Evolutionary conservation across 2,113 vertebrate species (phyloP), one percentile per base, ranked within the genome.

Genomic region (Donacobius atricapilla): DNA sequence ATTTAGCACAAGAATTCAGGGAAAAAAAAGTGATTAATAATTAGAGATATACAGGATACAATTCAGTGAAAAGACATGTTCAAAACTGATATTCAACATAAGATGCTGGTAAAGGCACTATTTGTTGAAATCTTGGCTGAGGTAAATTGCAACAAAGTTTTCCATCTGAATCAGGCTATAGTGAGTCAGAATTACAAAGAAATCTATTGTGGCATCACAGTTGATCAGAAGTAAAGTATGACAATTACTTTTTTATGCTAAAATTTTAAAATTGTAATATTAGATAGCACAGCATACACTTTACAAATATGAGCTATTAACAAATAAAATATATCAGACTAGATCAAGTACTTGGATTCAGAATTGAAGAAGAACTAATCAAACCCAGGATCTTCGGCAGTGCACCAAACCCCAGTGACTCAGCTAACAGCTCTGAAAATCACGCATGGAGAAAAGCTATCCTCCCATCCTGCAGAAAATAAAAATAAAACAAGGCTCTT

Each of bases 391-490:
- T 68, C 64, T 84, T 45, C 1, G 2, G 66, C 87, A 60, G 47
- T 42, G 37, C 50, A 76, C 53, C 79, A 87, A 89, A 20, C 45
- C 39, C 33, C 42, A 45, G 63, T 93, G 84, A 91, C 82, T 94
- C 94, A 97, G 90, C 47, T 47, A 90, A 45, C 39, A 76, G 57
- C 58, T 87, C 60, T 54, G 39, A 82, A 86, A 94, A 93, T 53
- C 51, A 65, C 13, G 24, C 21, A 23, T 13, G 22, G 23, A 71
- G 57, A 87, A 92, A 93, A 72, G 42, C 39, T 60, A 27, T 8
- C 10, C n/a, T 58, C 16, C 24, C 25, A 51, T 5, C 13, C 50
- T 58, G 45, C 13, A 91, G 57, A 92, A 91, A 90, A 87, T 30
- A 77, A 87, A 90, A 87, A 68, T 31, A 27, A 66, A 89, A 6